Conservation (phyloP, 2,888 invertebrate genomes). For the Sinohyriopsis cumingii region DNA sequence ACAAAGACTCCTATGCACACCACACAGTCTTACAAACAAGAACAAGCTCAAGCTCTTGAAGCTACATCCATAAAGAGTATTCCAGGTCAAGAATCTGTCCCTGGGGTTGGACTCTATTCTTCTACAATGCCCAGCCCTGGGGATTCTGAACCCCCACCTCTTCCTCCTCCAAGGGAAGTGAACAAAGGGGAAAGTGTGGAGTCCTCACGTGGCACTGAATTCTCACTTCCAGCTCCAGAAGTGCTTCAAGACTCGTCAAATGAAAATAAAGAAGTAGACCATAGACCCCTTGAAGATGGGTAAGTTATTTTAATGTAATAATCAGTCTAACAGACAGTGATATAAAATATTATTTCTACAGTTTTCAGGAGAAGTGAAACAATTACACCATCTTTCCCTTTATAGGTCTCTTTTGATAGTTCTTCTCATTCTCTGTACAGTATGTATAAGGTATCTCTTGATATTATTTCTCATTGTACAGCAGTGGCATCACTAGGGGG, state of each 20-base stretch:
- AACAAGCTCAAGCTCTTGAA: conserved; percentile 51
- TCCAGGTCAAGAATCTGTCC: conserved; percentile 11
- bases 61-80: conserved; percentile 23
- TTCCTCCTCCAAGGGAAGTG: conserved; percentile 36
- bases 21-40: conserved; percentile 53
- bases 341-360: too few species aligned
- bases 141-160: conserved; percentile 41
- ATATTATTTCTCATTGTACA: too few species aligned
- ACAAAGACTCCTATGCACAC: conserved; percentile 38
- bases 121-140: conserved; percentile 15
- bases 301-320: too few species aligned
- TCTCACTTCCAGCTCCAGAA: conserved; percentile 33
- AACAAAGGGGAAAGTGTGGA: conserved; percentile 39
- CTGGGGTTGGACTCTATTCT: conserved; percentile 15
- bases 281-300: too few species aligned
- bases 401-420: too few species aligned
- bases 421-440: too few species aligned
- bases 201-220: conserved; percentile 28
- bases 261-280: too few species aligned
- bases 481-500: too few species aligned
- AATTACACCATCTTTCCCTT: too few species aligned
- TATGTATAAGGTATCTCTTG: too few species aligned
- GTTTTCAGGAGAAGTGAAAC: too few species aligned
- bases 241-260: conserved; percentile 4
- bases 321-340: too few species aligned